These are phyloP conservation scores for Nasonovia ribisnigri DNA, from an alignment of 2,888 invertebrate genomes.

Conservation along the genomic window DNA sequence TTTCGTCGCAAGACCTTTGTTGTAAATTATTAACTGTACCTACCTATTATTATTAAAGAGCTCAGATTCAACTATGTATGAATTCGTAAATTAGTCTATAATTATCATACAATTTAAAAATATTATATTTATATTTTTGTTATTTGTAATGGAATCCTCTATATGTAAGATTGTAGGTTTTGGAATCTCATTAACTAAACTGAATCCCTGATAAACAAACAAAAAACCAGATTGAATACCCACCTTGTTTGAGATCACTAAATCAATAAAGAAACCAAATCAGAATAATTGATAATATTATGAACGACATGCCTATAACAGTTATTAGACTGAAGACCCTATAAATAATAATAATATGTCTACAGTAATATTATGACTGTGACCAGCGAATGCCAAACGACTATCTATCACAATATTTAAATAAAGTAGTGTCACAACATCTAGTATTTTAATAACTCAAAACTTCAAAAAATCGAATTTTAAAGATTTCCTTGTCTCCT, in stretches of 20 bases:
- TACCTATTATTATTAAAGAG: background rate
- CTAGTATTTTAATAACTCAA: too few species aligned
- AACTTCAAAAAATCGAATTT: too few species aligned
- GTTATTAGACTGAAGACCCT: background rate
- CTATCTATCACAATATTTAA: background rate
- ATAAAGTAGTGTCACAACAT: background rate
- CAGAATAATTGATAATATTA: background rate
- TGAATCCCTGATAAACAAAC: background rate
- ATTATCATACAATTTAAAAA: background rate
- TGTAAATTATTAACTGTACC: background rate
- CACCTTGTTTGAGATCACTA: too few species aligned
- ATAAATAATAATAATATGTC: background rate
- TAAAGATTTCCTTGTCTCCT: background rate
- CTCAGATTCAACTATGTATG: background rate
- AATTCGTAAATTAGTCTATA: background rate
- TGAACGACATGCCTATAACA: background rate
- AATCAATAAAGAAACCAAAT: background rate
- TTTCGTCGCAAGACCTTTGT: background rate
- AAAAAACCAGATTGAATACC: background rate
- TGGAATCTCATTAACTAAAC: background rate
- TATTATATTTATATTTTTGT: background rate
- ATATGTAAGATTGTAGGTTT: background rate
- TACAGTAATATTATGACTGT: background rate
- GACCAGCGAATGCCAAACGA: background rate
- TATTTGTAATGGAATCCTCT: background rate